A percentile compares a stretch with the other conserved stretches of the same genome.
Evolutionary conservation across 2,888 invertebrate genomes (phyloP).

Genomic region (Synanthedon andrenaeformis): DNA sequence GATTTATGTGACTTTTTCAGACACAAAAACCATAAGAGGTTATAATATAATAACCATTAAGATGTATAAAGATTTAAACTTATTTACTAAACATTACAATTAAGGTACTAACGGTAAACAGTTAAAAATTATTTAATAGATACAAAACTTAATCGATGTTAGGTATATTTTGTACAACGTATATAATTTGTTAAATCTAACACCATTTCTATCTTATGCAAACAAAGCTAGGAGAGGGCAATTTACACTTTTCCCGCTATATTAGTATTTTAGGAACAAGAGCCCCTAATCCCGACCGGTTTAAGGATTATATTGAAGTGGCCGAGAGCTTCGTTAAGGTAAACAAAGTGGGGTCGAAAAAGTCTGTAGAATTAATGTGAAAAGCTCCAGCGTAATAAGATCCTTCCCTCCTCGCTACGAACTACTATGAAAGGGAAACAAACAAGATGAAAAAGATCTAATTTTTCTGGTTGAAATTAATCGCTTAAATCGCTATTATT

Average conservation of each 20-base stretch:
- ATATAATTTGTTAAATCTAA: too few relatives aligned
- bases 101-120: too few relatives aligned
- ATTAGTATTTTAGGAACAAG: not conserved
- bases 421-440: not conserved
- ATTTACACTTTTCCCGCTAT: not conserved
- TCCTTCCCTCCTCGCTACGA: not conserved
- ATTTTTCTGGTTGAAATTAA: not conserved
- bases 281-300: conserved; percentile 6
- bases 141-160: too few relatives aligned
- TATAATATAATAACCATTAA: too few relatives aligned
- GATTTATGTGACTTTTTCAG: too few relatives aligned
- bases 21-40: too few relatives aligned
- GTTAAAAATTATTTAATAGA: too few relatives aligned
- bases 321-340: conserved; percentile 2
- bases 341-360: conserved; percentile 1
- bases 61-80: too few relatives aligned
- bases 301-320: conserved; percentile 6
- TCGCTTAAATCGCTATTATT: not conserved
- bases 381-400: not conserved
- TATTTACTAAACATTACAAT: too few relatives aligned
- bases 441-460: not conserved
- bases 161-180: too few relatives aligned
- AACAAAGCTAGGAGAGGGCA: not conserved
- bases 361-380: not conserved
- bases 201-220: too few relatives aligned